These are phyloP conservation scores for Luidia sarsii DNA, from an alignment of 53 echinoderm and acorn worm species.

Conservation along the genomic window DNA sequence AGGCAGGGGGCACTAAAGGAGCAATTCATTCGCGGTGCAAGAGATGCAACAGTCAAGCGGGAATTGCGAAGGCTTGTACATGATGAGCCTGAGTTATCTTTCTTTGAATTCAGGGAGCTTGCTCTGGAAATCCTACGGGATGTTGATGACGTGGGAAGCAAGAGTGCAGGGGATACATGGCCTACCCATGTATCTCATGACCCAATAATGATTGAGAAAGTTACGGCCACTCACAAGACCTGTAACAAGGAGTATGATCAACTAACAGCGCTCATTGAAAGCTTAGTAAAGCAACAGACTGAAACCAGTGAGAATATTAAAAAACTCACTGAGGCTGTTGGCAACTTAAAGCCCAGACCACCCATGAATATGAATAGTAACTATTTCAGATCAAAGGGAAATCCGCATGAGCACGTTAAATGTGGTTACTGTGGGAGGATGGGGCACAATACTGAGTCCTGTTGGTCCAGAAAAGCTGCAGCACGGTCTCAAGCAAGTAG, in stretches of 20 bases:
- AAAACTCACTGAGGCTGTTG: background rate
- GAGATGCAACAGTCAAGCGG: background rate
- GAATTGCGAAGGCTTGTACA: constrained; percentile 13
- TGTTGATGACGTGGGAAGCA: background rate
- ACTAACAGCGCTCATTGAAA: background rate
- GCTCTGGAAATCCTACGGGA: constrained; percentile 1
- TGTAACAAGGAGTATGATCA: too few relatives aligned
- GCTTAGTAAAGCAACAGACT: background rate
- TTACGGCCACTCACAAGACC: too few relatives aligned
- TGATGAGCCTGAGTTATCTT: background rate
- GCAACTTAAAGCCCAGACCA: background rate
- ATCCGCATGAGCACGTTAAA: background rate
- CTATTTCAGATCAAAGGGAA: background rate
- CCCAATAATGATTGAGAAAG: too few relatives aligned
- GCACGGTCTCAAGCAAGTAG: background rate
- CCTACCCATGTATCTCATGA: too few relatives aligned
- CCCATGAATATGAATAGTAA: too few relatives aligned
- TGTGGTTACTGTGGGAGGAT: background rate
- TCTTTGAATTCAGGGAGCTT: constrained; percentile 6
- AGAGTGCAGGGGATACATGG: background rate
- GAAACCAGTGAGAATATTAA: background rate
- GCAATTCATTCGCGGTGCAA: background rate
- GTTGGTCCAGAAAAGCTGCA: background rate
- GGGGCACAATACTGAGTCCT: background rate
- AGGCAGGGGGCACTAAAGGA: constrained; percentile 10